Base-by-base conservation (phyloP, 2,797 vertebrate species). In the Rallus crepitans region DNA sequence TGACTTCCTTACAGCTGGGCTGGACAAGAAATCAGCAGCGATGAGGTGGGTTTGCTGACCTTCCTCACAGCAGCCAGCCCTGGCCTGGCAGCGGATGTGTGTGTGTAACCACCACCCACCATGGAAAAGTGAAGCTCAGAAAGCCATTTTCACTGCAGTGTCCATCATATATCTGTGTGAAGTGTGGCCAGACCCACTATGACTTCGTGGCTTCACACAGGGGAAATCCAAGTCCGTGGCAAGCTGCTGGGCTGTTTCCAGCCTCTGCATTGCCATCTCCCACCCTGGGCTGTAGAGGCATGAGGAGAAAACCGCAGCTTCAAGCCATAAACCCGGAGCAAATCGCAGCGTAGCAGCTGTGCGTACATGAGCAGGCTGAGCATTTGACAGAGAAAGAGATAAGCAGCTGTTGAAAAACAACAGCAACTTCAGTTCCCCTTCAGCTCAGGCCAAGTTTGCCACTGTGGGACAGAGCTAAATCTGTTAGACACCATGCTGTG, bases 181-280 rank as follows among this genome's bases (percentile, higher is more conserved):
- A 76, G 33, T 7, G 4, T 3, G 15, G 33, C 7, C 55, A 57
- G 37, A 66, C 45, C 33, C 55, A 30, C 45, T 11, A 42, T 27
- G 39, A 31, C 9, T 77, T 86, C 0, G 0, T n/a, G 69, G 69
- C 30, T 83, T 89, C 78, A 84, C 2, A 0, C 0, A 2, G 47
- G 35, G 40, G 50, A 89, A 92, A 65, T 50, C 7, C 7, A 5
- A 77, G 59, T 7, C 56, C 1, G 0, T 59, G 47, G 37, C 57
- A 63, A 88, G 21, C 28, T 84, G 30, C 45, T n/a, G 45, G 42
- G 57, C 20, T 47, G 31, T 42, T 82, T 70, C 56, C 28, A 61
- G n/a, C 23, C 47, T 60, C 37, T 0, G 0, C 17, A 42, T 4
- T 82, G 68, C 1, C 1, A 20, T 40, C 11, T 87, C 27, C n/a